phyloP scores from a whole-genome alignment of 1,140 invertebrate species.

The Piezodorus guildinii region DNA sequence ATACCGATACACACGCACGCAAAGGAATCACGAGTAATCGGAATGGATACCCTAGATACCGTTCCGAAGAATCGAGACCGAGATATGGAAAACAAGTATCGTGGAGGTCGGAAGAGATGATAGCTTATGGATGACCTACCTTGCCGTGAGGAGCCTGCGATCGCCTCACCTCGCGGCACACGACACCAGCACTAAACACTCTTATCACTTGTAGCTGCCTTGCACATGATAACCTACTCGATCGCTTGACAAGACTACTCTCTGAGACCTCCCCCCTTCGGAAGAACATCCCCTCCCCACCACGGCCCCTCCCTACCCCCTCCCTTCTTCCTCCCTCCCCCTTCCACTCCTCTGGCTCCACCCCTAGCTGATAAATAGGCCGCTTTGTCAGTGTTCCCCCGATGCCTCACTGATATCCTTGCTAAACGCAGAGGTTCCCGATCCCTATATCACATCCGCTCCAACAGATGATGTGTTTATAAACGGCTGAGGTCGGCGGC shows the following conservation, averaged over 20 bases:
- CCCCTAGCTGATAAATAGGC: not conserved
- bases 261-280: not conserved
- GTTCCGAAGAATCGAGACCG: too few species aligned
- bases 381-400: too few species aligned
- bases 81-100: not conserved
- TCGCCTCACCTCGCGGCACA: not conserved
- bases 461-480: too few species aligned
- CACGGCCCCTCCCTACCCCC: not conserved
- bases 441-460: too few species aligned
- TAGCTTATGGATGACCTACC: not conserved
- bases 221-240: not conserved
- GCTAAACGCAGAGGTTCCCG: too few species aligned
- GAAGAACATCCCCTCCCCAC: not conserved
- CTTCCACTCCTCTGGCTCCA: not conserved
- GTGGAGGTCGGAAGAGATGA: not conserved
- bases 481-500: too few species aligned
- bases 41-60: too few species aligned
- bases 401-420: too few species aligned
- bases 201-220: slow-evolving; percentile 1
- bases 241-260: not conserved
- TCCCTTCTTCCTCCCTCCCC: not conserved
- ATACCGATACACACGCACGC: too few species aligned
- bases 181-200: slow-evolving; percentile 7
- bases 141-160: not conserved
- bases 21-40: too few species aligned